phyloP scores from a whole-genome alignment of 2,888 invertebrate genomes.

The Pristionchus arcanus region DNA sequence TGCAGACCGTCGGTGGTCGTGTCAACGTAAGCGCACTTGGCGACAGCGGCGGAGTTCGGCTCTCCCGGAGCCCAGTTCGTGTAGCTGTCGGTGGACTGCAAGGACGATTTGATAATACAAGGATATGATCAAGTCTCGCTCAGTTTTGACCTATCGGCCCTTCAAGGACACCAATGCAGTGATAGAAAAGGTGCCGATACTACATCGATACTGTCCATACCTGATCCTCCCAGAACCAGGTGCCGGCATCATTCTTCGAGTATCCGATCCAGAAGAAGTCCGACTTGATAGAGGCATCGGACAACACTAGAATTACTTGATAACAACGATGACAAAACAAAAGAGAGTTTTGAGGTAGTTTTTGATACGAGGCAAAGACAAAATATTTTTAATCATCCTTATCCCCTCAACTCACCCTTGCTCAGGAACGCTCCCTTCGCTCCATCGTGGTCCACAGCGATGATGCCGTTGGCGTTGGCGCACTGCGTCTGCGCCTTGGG shows the following conservation, averaged over 20 bases:
- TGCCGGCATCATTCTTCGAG: not conserved
- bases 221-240: not conserved
- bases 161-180: too few relatives aligned
- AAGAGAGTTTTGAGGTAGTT: not conserved
- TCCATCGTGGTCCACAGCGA: not conserved
- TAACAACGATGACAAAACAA: not conserved
- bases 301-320: not conserved
- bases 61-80: not conserved
- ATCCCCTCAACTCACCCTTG: not conserved
- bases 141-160: too few relatives aligned
- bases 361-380: not conserved
- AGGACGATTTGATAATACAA: not conserved
- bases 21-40: not conserved
- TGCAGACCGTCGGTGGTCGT: not conserved
- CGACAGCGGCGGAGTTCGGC: not conserved
- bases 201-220: not conserved
- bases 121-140: too few relatives aligned
- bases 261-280: conserved; percentile 17
- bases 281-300: not conserved
- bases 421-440: not conserved
- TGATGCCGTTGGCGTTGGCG: not conserved
- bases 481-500: not conserved
- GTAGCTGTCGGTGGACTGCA: not conserved
- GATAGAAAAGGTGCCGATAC: too few relatives aligned
- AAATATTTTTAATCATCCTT: not conserved